phyloP scores from a whole-genome alignment of 2,113 vertebrate species.

The Aramus guarauna region DNA sequence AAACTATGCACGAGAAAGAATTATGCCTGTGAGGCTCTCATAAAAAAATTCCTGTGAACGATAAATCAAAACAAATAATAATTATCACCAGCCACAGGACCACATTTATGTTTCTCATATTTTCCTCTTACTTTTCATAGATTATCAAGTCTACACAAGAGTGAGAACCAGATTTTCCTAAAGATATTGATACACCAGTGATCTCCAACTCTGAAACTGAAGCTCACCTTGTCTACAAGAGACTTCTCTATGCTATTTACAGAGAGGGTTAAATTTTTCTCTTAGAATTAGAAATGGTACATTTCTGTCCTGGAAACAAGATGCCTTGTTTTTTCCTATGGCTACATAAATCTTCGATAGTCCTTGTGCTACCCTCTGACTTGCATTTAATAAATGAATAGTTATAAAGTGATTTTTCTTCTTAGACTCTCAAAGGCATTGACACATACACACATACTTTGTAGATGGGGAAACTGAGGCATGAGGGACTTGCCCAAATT shows the following conservation, averaged over 20 bases:
- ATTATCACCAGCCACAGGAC: constrained; percentile 72
- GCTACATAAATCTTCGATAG: neutral
- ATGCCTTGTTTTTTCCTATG: neutral
- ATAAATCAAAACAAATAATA: constrained; percentile 81
- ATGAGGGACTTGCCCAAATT: neutral
- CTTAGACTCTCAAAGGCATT: neutral
- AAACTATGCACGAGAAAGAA: constrained; percentile 51
- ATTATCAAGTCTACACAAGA: constrained; percentile 68
- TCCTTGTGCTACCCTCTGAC: neutral
- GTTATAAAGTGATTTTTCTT: neutral
- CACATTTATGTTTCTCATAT: constrained; percentile 61
- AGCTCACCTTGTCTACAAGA: neutral
- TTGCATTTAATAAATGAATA: neutral
- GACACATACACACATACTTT: neutral
- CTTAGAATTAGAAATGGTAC: neutral
- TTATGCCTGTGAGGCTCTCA: constrained; percentile 69
- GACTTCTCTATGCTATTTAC: neutral
- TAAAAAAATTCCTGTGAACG: constrained; percentile 70
- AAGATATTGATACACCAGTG: neutral
- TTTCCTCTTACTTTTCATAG: constrained; percentile 59
- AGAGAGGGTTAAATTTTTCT: neutral
- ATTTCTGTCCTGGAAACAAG: neutral
- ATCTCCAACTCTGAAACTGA: neutral
- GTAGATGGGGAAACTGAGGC: neutral
- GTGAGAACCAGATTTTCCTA: constrained; percentile 20